These are phyloP conservation scores for Trachelipus rathkii DNA, from an alignment of 1,140 invertebrate species.

Conservation along the genomic window DNA sequence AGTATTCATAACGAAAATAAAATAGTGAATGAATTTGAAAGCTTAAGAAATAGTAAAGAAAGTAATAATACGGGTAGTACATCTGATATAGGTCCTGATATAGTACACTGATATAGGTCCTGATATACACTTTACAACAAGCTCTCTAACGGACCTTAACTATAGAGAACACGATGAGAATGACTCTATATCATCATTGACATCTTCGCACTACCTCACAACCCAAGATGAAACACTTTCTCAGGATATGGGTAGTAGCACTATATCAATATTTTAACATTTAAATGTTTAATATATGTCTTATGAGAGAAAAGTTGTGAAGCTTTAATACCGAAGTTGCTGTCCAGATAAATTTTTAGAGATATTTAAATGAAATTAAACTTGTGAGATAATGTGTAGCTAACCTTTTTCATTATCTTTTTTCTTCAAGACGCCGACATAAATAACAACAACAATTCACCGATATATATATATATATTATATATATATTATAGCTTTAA, in stretches of 20 bases:
- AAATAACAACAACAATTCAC: no score
- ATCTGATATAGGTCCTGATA: background rate
- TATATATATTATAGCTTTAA: no score
- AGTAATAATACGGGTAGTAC: background rate
- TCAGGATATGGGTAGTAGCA: background rate
- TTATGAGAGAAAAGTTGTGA: background rate
- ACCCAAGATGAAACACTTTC: background rate
- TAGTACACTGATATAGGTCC: background rate
- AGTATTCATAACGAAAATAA: background rate
- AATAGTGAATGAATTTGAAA: background rate
- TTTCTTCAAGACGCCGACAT: no score
- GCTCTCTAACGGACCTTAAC: background rate
- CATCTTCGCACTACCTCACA: conserved; percentile 1
- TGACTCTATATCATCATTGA: background rate
- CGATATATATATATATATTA: no score
- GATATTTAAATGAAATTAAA: background rate
- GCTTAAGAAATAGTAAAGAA: background rate
- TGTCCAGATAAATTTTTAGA: background rate
- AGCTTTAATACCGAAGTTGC: background rate
- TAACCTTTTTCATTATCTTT: no score
- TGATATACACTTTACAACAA: background rate
- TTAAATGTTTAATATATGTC: background rate
- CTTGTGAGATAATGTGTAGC: no score
- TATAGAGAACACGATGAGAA: background rate
- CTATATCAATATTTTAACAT: background rate